Base-by-base conservation (phyloP, 2,113 vertebrate species). In the Thomomys bottae region DNA sequence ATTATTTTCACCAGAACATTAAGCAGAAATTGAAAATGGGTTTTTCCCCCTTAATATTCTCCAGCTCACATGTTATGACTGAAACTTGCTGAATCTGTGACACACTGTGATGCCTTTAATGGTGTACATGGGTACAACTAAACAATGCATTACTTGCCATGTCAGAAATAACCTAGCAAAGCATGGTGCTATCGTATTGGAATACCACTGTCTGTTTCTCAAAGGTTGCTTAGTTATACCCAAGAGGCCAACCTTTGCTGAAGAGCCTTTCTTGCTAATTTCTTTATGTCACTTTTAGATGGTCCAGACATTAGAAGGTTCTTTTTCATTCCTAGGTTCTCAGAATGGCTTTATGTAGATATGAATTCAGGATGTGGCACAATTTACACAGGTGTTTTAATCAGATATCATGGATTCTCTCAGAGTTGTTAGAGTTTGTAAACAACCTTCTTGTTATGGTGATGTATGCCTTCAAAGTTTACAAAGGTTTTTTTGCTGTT, bases 1-100 rank as follows among this genome's bases (percentile, higher is more conserved):
- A 94, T 97, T 97, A 96, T 96, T 97, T 96, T 97, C 96, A 97
- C 95, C 97, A 98, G 98, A 98, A 97, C 97, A 98, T 98, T 98
- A 98, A 98, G 95, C 97, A 97, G 98, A 97, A 98, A 98, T 96
- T 96, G 96, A 97, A 97, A 96, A 91, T 80, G 94, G 80, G 78
- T 96, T 98, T 94, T 94, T 77, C 72, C 91, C 75, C 96, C 95
- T 94, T 97, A 96, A 96, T 97, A 97, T 97, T 97, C 96, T 98
- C 95, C 97, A 97, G 96, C 94, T 98, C 96, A 95, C 94, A 96
- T 95, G 96, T 97, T 97, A 96, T 95, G 95, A 97, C 96, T 95
- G 86, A 96, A 97, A 34, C 93, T 97, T 96, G 94, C 96, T 97
- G 96, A 95, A 95, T 97, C 90, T 88, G 0, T 92, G 94, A 96